A percentile compares a stretch with the other conserved stretches of the same genome.
Conservation (phyloP, 2,888 invertebrate genomes). For the Desoria tigrina region DNA sequence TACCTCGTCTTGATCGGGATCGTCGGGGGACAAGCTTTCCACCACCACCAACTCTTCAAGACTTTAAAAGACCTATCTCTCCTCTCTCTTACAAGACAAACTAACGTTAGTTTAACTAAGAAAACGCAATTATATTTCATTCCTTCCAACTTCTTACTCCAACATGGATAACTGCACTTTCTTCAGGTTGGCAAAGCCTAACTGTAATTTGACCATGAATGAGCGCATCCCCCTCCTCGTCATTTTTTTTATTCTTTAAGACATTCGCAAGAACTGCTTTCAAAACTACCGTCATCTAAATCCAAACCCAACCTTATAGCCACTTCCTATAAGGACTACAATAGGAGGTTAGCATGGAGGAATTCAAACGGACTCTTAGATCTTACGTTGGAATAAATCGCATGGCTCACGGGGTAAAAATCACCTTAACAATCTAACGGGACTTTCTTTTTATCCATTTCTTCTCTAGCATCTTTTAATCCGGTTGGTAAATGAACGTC, state of each 20-base stretch:
- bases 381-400: constrained; percentile 5
- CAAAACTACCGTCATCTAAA: constrained; percentile 15
- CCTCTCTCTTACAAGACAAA: too few species aligned
- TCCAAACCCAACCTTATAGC: too few species aligned
- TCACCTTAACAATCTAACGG: constrained; percentile 27
- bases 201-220: constrained; percentile 51
- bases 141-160: constrained; percentile 8
- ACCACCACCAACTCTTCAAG: too few species aligned
- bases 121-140: too few species aligned
- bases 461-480: not conserved
- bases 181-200: constrained; percentile 43
- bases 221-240: constrained; percentile 27
- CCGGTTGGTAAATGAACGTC: too few species aligned
- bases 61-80: too few species aligned
- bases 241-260: constrained; percentile 15
- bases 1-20: too few species aligned
- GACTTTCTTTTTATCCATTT: constrained; percentile 20
- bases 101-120: too few species aligned
- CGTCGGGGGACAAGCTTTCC: too few species aligned
- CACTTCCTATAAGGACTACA: too few species aligned
- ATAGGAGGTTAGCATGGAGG: too few species aligned
- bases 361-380: too few species aligned
- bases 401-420: constrained; percentile 16
- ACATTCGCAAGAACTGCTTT: constrained; percentile 12
- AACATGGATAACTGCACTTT: constrained; percentile 50